These are phyloP conservation scores for Pristiophorus japonicus DNA, from an alignment of 2,113 vertebrate genomes.

Conservation along the genomic window DNA sequence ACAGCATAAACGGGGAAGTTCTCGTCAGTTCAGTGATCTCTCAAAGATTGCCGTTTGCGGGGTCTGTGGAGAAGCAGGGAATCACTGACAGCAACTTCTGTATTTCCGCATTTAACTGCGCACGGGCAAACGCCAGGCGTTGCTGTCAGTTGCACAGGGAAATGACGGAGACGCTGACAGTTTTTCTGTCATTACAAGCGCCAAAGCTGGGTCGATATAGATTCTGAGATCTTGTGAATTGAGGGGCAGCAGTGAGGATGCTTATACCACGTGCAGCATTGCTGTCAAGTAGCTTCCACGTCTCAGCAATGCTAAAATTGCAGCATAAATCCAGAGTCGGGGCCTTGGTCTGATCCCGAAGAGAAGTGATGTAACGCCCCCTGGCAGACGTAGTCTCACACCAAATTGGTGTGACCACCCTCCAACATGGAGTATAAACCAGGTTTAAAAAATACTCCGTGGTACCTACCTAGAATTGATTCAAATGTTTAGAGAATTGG, in stretches of 20 bases:
- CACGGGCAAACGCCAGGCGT: too few species aligned
- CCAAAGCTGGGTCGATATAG: background rate
- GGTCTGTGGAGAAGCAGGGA: too few species aligned
- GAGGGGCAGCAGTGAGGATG: background rate
- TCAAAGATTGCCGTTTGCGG: too few species aligned
- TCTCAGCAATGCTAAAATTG: background rate
- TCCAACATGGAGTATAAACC: background rate
- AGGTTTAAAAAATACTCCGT: background rate
- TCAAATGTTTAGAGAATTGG: background rate
- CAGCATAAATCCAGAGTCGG: background rate
- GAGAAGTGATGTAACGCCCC: background rate
- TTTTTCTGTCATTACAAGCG: too few species aligned
- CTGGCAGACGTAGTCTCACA: background rate
- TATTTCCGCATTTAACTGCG: too few species aligned
- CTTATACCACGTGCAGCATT: background rate
- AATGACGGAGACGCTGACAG: too few species aligned
- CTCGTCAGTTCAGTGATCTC: too few species aligned
- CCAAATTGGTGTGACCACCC: background rate
- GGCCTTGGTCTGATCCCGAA: background rate
- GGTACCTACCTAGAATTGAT: background rate
- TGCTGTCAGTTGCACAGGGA: too few species aligned
- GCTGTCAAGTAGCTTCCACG: background rate
- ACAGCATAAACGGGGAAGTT: too few species aligned
- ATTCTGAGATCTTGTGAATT: background rate
- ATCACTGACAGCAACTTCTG: too few species aligned